phyloP scores from a whole-genome alignment of 2,888 invertebrate genomes.

The Altica lythri region DNA sequence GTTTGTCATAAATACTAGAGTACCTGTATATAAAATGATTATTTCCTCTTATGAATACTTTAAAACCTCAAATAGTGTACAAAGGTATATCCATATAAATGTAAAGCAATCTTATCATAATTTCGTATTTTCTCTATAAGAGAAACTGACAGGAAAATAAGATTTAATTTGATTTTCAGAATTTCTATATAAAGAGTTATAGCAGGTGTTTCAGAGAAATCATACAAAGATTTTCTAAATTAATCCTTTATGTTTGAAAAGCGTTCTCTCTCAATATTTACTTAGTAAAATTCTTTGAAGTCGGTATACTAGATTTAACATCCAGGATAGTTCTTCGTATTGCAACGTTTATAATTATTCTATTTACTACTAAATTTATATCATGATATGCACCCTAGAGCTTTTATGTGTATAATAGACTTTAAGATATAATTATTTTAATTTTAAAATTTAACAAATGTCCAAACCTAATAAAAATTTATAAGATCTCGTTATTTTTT shows the following conservation, averaged over 20 bases:
- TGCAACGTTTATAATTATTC: slow-evolving; percentile 22
- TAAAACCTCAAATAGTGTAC: no score
- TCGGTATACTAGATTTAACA: slow-evolving; percentile 25
- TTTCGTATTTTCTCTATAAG: no score
- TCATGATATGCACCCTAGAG: background rate
- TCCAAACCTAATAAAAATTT: no score
- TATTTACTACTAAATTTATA: slow-evolving; percentile 11
- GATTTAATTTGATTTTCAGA: slow-evolving; percentile 20
- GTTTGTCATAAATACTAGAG: no score
- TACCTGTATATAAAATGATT: no score
- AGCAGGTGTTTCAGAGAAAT: slow-evolving; percentile 24
- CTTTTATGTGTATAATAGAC: background rate
- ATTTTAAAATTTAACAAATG: no score
- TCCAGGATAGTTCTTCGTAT: slow-evolving; percentile 21
- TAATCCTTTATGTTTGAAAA: slow-evolving; percentile 19
- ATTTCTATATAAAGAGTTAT: slow-evolving; percentile 18
- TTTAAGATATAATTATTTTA: background rate
- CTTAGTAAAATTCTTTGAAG: slow-evolving; percentile 29
- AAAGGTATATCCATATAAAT: no score
- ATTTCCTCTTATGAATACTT: no score
- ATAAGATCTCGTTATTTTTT: no score
- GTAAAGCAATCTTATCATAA: no score
- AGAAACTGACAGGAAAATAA: no score
- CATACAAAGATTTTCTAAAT: slow-evolving; percentile 23
- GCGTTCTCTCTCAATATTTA: slow-evolving; percentile 23